Base-by-base conservation (phyloP, 1,140 invertebrate genomes). In the Pseudoatta argentina region DNA sequence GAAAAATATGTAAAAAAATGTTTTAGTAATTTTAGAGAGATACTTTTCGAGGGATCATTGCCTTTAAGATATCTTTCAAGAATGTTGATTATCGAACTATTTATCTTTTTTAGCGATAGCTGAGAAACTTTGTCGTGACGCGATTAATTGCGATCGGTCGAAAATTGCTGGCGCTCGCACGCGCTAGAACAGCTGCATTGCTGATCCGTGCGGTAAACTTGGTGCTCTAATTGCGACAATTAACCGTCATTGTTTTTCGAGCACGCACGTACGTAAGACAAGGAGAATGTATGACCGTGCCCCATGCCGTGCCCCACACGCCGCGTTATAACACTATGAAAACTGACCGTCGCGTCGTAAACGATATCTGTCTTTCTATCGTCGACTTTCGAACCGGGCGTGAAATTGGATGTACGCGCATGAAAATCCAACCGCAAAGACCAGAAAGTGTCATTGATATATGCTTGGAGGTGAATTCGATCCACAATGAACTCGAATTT, bases 161-260 rank as follows among this genome's bases (percentile, higher is more conserved):
- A 83, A 83, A 83, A 73, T 83, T 73, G 71, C 55, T 24, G 69
- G 55, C 79, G 55, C 55, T 82, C 2, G 61, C 27, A 53, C 76
- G 53, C 72, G 72, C 30, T 64, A 53, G 55, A 89, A 81, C 89
- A 89, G 88, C 89, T 86, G 88, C 89, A 39, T 78, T 63, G 64
- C 30, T 86, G 86, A 89, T 79, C 86, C 69, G 75, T 73, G 79
- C 88, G 83, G 83, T 88, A 89, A 86, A 79, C 73, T 79, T 61
- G 63, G 64, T 69, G 67, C 53, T 86, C 59, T 86, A 89, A 89
- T 89, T 88, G 86, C 73, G 71, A 82, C 88, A 91, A 91, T 91
- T 91, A 82, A 63, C 64, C 44, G 77, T 91, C 82, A 87, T 85
- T 88, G 88, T 87, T 86, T 16, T n/a, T 66, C 16, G 44, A 39